Evolutionary conservation across 2,797 vertebrate species (phyloP).

Genomic region (Euthynnus affinis): DNA sequence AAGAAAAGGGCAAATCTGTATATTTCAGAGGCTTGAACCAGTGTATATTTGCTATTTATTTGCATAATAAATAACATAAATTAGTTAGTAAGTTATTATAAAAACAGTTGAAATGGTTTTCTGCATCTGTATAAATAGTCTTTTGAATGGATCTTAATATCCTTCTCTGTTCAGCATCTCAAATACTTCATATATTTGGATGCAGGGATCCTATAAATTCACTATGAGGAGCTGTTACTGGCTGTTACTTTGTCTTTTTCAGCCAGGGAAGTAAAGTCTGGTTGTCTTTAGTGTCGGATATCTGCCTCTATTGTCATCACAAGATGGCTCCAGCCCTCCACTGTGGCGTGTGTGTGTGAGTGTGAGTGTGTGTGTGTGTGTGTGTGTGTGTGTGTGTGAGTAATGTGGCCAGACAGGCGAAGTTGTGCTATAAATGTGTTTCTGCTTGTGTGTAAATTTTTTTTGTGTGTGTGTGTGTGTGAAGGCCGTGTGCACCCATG

Average conservation of each 20-base stretch:
- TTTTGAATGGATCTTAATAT: no score
- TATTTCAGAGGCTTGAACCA: neutral
- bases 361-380: no score
- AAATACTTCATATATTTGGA: neutral
- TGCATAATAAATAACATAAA: neutral
- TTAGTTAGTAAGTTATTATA: no score
- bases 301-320: constrained; percentile 72
- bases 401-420: constrained; percentile 65
- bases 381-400: constrained; percentile 44
- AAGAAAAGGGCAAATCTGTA: neutral
- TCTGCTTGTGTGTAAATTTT: neutral
- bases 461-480: constrained; percentile 16
- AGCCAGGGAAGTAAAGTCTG: constrained; percentile 60
- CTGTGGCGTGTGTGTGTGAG: constrained; percentile 41
- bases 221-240: constrained; percentile 10
- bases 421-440: constrained; percentile 40
- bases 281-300: constrained; percentile 66
- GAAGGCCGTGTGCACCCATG: constrained; percentile 49
- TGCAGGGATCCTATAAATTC: constrained; percentile 30
- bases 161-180: no score
- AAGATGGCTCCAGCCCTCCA: constrained; percentile 66
- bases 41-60: neutral
- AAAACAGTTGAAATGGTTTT: no score
- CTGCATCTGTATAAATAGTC: no score
- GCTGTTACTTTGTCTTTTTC: constrained; percentile 26